A percentile compares a stretch with the other conserved stretches of the same genome.
Conservation (phyloP, 2,888 invertebrate species). For the Amiota communis region DNA sequence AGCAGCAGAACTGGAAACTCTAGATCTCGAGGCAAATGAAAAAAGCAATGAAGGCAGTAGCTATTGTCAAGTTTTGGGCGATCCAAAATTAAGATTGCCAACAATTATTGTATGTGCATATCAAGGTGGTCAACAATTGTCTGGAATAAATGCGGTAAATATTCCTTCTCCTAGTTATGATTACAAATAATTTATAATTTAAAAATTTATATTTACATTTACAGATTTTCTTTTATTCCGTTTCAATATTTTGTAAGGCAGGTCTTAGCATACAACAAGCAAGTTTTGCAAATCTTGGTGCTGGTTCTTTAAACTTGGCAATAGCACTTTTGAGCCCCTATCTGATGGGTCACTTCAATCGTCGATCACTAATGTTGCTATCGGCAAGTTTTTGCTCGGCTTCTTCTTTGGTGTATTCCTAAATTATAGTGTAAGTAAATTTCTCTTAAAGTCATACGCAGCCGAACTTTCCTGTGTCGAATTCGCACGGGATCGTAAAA, state of each 20-base stretch:
- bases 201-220: neutral
- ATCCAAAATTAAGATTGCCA: slow-evolving; percentile 68
- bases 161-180: neutral
- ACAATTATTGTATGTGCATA: slow-evolving; percentile 73
- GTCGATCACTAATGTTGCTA: neutral
- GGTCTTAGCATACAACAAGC: neutral
- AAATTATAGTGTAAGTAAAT: neutral
- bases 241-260: neutral
- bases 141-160: slow-evolving; percentile 89
- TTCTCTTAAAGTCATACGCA: too few relatives aligned
- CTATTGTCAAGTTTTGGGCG: slow-evolving; percentile 77
- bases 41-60: slow-evolving; percentile 73
- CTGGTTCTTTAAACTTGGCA: neutral
- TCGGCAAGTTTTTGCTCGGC: slow-evolving; percentile 24
- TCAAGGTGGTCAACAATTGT: slow-evolving; percentile 87
- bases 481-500: too few relatives aligned
- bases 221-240: neutral
- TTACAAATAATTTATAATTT: neutral
- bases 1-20: slow-evolving; percentile 77
- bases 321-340: neutral
- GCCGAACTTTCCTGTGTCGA: too few relatives aligned
- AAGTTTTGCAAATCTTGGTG: neutral
- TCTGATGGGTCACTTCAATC: neutral
- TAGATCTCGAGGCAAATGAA: slow-evolving; percentile 75
- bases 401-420: neutral